phyloP scores from a whole-genome alignment of 2,888 invertebrate genomes.

The Oscheius onirici region DNA sequence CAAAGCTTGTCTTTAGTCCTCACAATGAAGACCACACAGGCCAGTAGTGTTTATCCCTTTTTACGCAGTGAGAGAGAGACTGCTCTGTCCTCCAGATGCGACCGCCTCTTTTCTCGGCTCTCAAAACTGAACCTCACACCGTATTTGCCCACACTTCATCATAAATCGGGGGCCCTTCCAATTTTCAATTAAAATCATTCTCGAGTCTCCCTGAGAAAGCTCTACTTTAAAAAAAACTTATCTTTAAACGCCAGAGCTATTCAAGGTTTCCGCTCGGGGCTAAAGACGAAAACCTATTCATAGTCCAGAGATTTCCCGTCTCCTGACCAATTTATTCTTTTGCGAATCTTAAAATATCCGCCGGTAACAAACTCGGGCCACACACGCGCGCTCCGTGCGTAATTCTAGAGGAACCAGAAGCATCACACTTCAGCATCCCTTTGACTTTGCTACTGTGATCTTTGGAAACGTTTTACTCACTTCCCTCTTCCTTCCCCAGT shows the following conservation, averaged over 20 bases:
- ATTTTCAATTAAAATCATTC: slow-evolving; percentile 12
- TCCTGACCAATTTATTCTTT: neutral
- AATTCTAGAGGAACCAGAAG: too few species aligned
- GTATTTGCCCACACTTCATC: slow-evolving; percentile 20
- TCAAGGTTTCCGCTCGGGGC: slow-evolving; percentile 1
- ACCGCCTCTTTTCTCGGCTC: neutral
- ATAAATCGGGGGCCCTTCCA: slow-evolving; percentile 12
- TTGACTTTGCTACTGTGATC: too few species aligned
- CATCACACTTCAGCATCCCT: too few species aligned
- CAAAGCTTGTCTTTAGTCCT: neutral
- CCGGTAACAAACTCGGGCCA: neutral
- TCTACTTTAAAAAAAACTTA: neutral
- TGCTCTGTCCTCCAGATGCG: slow-evolving; percentile 23
- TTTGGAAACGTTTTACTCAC: too few species aligned
- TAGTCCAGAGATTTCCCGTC: neutral
- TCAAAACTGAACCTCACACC: neutral
- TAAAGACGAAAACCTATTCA: neutral
- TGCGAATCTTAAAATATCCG: neutral
- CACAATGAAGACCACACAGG: neutral
- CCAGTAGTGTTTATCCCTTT: slow-evolving; percentile 17
- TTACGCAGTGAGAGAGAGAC: slow-evolving; percentile 4
- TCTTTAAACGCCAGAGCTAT: neutral
- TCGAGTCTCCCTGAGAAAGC: neutral
- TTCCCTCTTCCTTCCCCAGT: too few species aligned
- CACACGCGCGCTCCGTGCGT: too few species aligned